Evolutionary conservation across 2,113 vertebrate genomes (phyloP).

Genomic region (Catharus bicknelli): DNA sequence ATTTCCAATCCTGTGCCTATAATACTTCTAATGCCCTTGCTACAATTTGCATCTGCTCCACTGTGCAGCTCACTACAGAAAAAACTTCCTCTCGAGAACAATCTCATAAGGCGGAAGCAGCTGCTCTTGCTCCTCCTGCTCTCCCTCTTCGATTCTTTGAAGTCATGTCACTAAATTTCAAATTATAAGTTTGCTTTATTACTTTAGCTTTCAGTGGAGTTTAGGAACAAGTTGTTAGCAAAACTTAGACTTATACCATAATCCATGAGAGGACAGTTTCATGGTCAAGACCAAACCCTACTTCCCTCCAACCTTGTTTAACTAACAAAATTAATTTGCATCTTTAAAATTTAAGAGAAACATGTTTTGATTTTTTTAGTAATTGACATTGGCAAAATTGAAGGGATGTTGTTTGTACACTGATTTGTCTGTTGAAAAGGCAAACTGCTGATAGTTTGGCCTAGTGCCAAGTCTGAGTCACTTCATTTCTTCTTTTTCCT

Average conservation of each 20-base stretch:
- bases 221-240: slow-evolving; percentile 19
- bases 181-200: slow-evolving; percentile 63
- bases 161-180: slow-evolving; percentile 61
- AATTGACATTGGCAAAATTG: slow-evolving; percentile 42
- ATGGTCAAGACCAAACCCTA: neutral
- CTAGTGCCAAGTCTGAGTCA: neutral
- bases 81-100: slow-evolving; percentile 50
- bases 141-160: slow-evolving; percentile 57
- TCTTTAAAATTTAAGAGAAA: slow-evolving; percentile 67
- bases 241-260: slow-evolving; percentile 31
- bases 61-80: slow-evolving; percentile 17
- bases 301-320: slow-evolving; percentile 9
- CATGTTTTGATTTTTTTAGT: slow-evolving; percentile 56
- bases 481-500: neutral
- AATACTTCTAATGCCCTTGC: slow-evolving; percentile 58
- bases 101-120: slow-evolving; percentile 66
- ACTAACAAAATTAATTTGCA: slow-evolving; percentile 68
- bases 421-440: slow-evolving; percentile 27
- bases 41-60: slow-evolving; percentile 52
- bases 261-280: slow-evolving; percentile 31
- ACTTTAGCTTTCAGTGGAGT: slow-evolving; percentile 39
- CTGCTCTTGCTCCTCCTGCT: slow-evolving; percentile 62
- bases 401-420: slow-evolving; percentile 37
- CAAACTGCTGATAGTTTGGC: slow-evolving; percentile 35
- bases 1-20: slow-evolving; percentile 30